Base-by-base conservation (phyloP, 1,140 invertebrate species). In the Watersipora subatra region DNA sequence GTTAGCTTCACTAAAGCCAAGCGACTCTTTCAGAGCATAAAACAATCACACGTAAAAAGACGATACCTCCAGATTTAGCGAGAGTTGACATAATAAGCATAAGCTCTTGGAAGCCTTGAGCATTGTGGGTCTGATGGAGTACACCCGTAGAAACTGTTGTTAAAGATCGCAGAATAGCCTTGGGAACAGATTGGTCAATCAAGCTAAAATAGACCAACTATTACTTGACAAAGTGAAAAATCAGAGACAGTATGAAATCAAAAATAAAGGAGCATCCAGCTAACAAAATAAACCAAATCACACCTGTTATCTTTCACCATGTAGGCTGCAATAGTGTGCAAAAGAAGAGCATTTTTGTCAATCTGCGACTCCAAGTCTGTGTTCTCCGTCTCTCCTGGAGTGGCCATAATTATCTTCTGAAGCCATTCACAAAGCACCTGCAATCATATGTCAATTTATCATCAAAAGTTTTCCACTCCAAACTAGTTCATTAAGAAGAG, bases 71-170 rank as follows among this genome's bases (percentile, higher is more conserved):
- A 28, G 89, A 88, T 75, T 91, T 88, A 0, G 92, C 91, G 64
- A 95, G 78, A 1, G 87, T 90, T 1, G 89, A 88, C 80, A 83
- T 79, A 2, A 92, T 86, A 67, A 87, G 84, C 83, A 95, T 87
- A 17, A 94, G 81, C 73, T 91, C 88, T 3, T 87, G 85, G 73
- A 92, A 91, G 27, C 88, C 87, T 85, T 86, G 73, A 89, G 88
- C 27, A 86, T 83, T 61, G 82, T 80, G 2, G 83, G 80, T 1
- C 83, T 84, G 22, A 88, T 69, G 67, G 28, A 78, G 77, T n/a
- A 91, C 80, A 3, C 86, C 83, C 59, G 85, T 85, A 0, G 86
- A 88, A 72, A 92, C 83, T 55, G 87, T 86, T 62, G 93, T 85
- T 1, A 93, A 78, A 0, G 89, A 87, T 68, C 85, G 84, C 55